A percentile compares a stretch with the other conserved stretches of the same genome.
phyloP scores from a whole-genome alignment of 1,140 invertebrate genomes.

The Drosophila dunni region DNA sequence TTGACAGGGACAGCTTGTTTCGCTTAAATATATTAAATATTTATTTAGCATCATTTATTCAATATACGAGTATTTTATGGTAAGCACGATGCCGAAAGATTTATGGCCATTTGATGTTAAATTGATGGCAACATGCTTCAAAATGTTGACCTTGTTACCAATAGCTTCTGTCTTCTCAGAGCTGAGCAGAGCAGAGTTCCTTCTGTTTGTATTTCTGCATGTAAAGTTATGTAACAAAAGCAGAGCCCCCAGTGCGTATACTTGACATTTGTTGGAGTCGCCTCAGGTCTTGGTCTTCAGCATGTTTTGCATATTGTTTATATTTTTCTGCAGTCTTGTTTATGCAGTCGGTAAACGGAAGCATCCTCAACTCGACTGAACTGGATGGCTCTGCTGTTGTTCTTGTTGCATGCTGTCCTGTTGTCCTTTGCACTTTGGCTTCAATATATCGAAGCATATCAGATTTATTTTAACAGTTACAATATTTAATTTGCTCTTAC shows the following conservation, averaged over 20 bases:
- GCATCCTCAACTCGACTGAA: slow-evolving; percentile 36
- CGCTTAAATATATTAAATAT: slow-evolving; percentile 74
- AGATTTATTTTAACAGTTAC: slow-evolving; percentile 72
- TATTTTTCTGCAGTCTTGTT: slow-evolving; percentile 64
- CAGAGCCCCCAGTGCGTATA: slow-evolving; percentile 52
- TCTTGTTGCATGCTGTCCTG: slow-evolving; percentile 20
- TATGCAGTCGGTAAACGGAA: slow-evolving; percentile 36
- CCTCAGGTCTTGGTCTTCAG: slow-evolving; percentile 34
- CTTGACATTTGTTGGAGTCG: slow-evolving; percentile 53
- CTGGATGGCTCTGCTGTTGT: slow-evolving; percentile 13
- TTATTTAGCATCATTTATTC: slow-evolving; percentile 65
- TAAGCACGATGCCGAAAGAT: slow-evolving; percentile 33
- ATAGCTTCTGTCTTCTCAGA: neutral
- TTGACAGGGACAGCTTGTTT: slow-evolving; percentile 18
- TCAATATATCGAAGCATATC: slow-evolving; percentile 51
- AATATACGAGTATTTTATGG: slow-evolving; percentile 31
- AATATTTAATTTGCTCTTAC: slow-evolving; percentile 78
- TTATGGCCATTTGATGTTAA: slow-evolving; percentile 68
- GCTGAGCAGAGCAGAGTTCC: neutral
- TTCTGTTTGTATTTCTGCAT: slow-evolving; percentile 25
- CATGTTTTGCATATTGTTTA: slow-evolving; percentile 76
- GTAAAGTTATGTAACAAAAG: slow-evolving; percentile 47
- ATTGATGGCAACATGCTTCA: slow-evolving; percentile 53
- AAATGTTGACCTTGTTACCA: slow-evolving; percentile 66
- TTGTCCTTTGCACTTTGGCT: slow-evolving; percentile 52